Conservation (phyloP, 2,797 vertebrate species). For the Peromyscus melanophrys region DNA sequence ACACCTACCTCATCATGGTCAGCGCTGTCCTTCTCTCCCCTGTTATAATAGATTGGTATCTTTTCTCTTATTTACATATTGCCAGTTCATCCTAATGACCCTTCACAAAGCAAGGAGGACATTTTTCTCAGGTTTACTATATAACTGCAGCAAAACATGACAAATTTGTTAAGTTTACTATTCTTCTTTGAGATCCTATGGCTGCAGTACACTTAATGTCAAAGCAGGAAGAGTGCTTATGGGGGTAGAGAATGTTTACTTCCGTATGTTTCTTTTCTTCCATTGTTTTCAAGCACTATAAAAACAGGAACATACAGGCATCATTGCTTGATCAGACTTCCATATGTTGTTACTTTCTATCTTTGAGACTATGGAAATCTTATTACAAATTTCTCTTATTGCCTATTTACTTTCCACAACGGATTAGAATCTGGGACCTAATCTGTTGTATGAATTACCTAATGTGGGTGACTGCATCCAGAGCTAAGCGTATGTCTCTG, state of each 20-base stretch:
- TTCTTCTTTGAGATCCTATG: not conserved
- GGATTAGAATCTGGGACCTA: not conserved
- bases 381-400: not conserved
- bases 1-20: not conserved
- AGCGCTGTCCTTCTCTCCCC: not conserved
- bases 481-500: not conserved
- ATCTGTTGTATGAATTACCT: not conserved
- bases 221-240: not conserved
- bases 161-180: not conserved
- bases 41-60: not conserved
- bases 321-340: not conserved
- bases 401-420: not conserved
- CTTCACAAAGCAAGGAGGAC: not conserved
- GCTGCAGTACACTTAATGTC: not conserved
- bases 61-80: not conserved
- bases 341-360: not conserved
- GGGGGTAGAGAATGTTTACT: fast-evolving
- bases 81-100: not conserved
- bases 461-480: not conserved
- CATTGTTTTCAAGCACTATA: not conserved
- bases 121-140: not conserved
- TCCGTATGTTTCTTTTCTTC: not conserved
- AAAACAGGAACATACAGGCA: not conserved
- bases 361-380: not conserved
- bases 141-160: not conserved